A percentile compares a stretch with the other conserved stretches of the same genome.
Evolutionary conservation across 2,113 vertebrate genomes (phyloP).

Genomic region (Clarias gariepinus): DNA sequence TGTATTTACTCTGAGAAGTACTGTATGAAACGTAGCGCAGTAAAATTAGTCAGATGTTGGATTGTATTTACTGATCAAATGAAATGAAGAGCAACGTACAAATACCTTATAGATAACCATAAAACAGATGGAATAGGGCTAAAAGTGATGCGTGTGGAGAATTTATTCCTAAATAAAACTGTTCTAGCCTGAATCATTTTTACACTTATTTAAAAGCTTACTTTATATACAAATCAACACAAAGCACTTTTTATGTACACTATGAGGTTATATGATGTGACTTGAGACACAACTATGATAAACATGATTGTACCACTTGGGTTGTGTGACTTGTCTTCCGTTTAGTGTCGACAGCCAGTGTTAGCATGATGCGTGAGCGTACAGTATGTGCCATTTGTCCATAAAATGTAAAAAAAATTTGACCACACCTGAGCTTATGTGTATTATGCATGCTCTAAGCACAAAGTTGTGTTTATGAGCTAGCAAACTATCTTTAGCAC

Average conservation of each 20-base stretch:
- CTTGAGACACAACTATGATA: not conserved
- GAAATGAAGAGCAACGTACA: not conserved
- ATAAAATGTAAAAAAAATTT: not conserved
- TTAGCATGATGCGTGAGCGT: not conserved
- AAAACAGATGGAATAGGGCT: not conserved
- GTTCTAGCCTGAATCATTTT: not conserved
- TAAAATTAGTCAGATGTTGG: not conserved
- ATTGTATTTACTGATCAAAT: not conserved
- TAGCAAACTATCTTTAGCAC: not conserved
- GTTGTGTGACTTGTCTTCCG: not conserved
- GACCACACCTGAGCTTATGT: not conserved
- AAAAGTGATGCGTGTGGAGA: not conserved
- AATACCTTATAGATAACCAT: not conserved
- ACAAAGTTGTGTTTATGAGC: not conserved
- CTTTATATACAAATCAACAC: no score
- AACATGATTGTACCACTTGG: not conserved
- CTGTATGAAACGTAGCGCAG: not conserved
- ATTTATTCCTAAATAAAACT: not conserved
- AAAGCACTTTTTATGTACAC: not conserved
- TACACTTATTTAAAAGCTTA: not conserved
- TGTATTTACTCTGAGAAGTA: not conserved
- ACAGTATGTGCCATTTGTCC: conserved; percentile 4
- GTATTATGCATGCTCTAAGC: not conserved
- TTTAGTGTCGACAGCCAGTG: conserved; percentile 3
- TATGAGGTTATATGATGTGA: not conserved